Evolutionary conservation across 2,113 vertebrate genomes (phyloP), one percentile per base, ranked within the genome.

Genomic region (Meriones unguiculatus): DNA sequence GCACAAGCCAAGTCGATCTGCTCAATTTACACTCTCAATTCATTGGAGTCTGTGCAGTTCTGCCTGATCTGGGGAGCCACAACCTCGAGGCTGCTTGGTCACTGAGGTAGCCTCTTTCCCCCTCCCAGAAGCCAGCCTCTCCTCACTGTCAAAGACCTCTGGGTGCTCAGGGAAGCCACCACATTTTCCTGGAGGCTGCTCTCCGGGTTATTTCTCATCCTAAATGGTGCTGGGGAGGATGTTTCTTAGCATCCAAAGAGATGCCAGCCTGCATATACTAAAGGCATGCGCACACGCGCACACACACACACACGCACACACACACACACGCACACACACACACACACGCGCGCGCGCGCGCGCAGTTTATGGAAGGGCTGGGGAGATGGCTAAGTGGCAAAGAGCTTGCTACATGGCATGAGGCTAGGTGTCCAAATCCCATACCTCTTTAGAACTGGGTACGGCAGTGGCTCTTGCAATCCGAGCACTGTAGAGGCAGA

Each of bases 21-120:
- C 95, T 98, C 97, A 18, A 94, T 98, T 98, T 98, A 96, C 96
- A 57, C 96, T 88, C 93, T 38, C 97, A 96, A 97, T 98, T 97
- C 98, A 97, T 5, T 57, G 70, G 95, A 95, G 70, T 92, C 90
- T 92, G 96, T 96, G 93, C 96, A 97, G 38, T 0, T 2, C 89
- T 96, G 87, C 76, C 64, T 85, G 50, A 96, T 97, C 95, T 96
- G 93, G 84, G 95, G 94, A 98, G 96, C 95, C 91, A 89, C 95
- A 92, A 96, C 67, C 75, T 84, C 32, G 0, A 35, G 59, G 85
- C 59, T 90, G 84, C 95, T 38, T 67, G 65, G 84, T 87, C 65
- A 88, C 76, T 2, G 6, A 89, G 76, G 59, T 25, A 54, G 70
- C 28, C 64, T 87, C 38, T 20, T 4, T 50, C 82, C 22, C 57